Base-by-base conservation (phyloP, 2,797 vertebrate genomes). In the Danionella dracula region DNA sequence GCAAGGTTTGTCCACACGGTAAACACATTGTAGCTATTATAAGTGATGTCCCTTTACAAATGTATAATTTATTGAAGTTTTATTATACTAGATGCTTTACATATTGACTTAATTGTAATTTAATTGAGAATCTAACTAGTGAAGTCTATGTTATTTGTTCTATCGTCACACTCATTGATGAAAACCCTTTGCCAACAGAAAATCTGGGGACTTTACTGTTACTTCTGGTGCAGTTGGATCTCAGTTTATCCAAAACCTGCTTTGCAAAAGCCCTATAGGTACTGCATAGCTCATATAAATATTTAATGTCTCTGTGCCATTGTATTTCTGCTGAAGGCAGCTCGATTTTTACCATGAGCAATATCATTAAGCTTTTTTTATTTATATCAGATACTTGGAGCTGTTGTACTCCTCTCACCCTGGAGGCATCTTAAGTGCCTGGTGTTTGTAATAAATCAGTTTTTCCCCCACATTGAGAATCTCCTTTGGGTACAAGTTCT, bases 341-440 rank as follows among this genome's bases (percentile, higher is more conserved):
- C 86, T 79, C 70, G 56, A 86, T 85, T 89, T 87, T 88, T 80
- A 91, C 83, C 89, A 87, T 84, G 83, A 82, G 48, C 72, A 73
- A 81, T 88, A 86, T 88, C 90, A 91, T 91, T 91, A 90, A 83
- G 62, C 88, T 88, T 86, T 78, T 88, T 83, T 82, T 87, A 86
- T 92, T 90, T 90, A 87, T 86, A 83, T 86, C 81, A 77, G 71
- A 79, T 72, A 83, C 85, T 83, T 78, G 34, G 78, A 82, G 70
- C 64, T 61, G 64, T 68, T 63, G 59, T 70, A 57, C 46, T 65
- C 57, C 50, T 54, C 63, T 71, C 45, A 70, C 66, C 66, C 50
- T 34, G 57, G 53, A 72, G 75, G 62, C 72, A 31, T 42, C 59
- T 82, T 78, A 70, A 79, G 76, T 51, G 58, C 63, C 69, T 46